Evolutionary conservation across 2,797 vertebrate species (phyloP), one percentile per base, ranked within the genome.

Genomic region (Microctenopoma stevenorrisi): DNA sequence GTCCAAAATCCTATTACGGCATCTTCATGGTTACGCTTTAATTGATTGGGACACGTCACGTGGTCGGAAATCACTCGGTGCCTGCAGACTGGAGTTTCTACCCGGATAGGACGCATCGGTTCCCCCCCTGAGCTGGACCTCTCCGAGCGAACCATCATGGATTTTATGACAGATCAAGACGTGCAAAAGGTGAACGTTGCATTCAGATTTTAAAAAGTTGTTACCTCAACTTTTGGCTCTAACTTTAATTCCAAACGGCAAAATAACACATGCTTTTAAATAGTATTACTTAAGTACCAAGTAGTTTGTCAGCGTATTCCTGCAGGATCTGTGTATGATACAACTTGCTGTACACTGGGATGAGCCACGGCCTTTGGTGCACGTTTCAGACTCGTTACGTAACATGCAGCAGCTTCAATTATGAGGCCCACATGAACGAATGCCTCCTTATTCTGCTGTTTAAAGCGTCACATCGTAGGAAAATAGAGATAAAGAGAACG

Each of bases 101-200:
- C 69, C 62, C 71, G 70, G 79, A 80, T 72, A 54, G 50, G 3
- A 57, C 38, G 6, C 35, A 26, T 11, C 14, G 12, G 12, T 1
- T 28, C 2, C n/a, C n/a, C 4, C 4, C 12, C 4, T 2, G 30
- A 52, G 22, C 38, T 33, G 50, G 8, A 42, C 1, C 8, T 8
- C 30, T 47, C 12, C 33, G 40, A 42, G 54, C 26, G 18, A 15
- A 56, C 2, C 51, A 64, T 2, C 40, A 94, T 94, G 93, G 91
- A 93, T 38, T 88, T 89, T 2, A 79, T 95, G 78, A 84, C 86
- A 0, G 91, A 94, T 53, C 82, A 47, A 1, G 81, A 94, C 50
- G 86, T 89, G 58, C 79, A 86, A 38, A 93, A 85, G 92, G 94
- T 94, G 56, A 87, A 82, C 16, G 7, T 48, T 22, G 18, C 8